These are phyloP conservation scores for Acheta domesticus DNA, from an alignment of 2,888 invertebrate genomes.

Conservation along the genomic window DNA sequence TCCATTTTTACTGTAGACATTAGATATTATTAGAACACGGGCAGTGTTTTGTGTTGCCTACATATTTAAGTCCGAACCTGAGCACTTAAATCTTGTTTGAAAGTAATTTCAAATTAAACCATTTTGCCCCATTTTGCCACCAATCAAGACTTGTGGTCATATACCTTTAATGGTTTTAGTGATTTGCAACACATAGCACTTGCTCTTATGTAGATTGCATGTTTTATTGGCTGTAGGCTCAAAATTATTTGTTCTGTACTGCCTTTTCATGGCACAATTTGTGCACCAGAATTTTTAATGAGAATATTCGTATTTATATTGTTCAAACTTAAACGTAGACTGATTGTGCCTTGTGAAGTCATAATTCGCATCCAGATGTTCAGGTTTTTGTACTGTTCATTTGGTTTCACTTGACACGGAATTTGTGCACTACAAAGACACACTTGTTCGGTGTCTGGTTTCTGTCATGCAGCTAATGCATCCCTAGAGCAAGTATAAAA, in stretches of 20 bases:
- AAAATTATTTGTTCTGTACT: not conserved
- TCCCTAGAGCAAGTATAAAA: not conserved
- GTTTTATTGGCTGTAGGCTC: not conserved
- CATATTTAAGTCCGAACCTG: too few species aligned
- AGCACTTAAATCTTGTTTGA: too few species aligned
- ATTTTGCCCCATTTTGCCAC: too few species aligned
- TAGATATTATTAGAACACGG: not conserved
- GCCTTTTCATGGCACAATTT: constrained; percentile 3
- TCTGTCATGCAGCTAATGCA: not conserved
- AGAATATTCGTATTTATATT: not conserved
- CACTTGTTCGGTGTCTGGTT: not conserved
- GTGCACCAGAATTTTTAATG: not conserved
- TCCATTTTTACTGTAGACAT: constrained; percentile 7
- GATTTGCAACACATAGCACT: not conserved
- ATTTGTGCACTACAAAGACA: not conserved
- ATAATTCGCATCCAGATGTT: not conserved
- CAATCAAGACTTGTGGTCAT: not conserved
- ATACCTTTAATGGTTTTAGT: not conserved
- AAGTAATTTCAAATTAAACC: too few species aligned
- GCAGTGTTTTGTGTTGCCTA: not conserved
- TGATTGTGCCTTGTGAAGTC: not conserved
- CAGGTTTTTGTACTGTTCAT: not conserved
- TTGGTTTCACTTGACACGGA: constrained; percentile 7
- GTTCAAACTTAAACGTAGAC: not conserved
- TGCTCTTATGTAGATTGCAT: not conserved